phyloP scores from a whole-genome alignment of 92 coral and sea anemone genomes.

The Meandrina meandrites region DNA sequence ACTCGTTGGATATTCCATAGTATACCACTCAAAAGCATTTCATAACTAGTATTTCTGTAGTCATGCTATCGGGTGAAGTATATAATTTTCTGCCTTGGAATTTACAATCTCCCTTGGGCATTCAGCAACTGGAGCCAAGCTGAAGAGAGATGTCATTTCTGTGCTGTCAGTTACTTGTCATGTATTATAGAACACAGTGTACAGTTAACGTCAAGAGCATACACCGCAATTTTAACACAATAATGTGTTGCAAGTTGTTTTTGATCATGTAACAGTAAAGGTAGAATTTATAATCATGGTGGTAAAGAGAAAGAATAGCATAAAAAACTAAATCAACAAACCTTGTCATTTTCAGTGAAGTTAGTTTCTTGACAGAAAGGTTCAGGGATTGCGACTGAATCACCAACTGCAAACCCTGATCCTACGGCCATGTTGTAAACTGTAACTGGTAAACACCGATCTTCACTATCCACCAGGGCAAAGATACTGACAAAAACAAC shows the following conservation, averaged over 20 bases:
- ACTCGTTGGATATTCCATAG: no score
- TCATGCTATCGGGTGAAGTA: no score
- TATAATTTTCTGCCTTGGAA: no score
- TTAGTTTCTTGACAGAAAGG: slow-evolving; percentile 92
- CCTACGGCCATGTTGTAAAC: slow-evolving; percentile 89
- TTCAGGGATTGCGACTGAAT: slow-evolving; percentile 93
- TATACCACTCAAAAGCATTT: no score
- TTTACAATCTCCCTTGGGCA: neutral
- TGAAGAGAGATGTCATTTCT: neutral
- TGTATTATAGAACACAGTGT: no score
- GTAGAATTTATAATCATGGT: no score
- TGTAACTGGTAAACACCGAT: slow-evolving; percentile 85
- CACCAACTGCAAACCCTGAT: slow-evolving; percentile 90
- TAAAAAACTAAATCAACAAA: slow-evolving; percentile 19
- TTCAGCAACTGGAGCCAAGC: no score
- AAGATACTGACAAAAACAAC: slow-evolving; percentile 68
- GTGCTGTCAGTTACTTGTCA: neutral
- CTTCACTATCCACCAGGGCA: slow-evolving; percentile 82
- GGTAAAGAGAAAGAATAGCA: neutral
- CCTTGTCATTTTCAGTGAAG: slow-evolving; percentile 76
- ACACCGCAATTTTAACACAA: no score
- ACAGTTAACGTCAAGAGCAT: no score
- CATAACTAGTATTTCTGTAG: no score
- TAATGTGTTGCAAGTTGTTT: no score
- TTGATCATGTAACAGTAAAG: no score